phyloP scores from a whole-genome alignment of 2,888 invertebrate species.

The Melipona beecheii region DNA sequence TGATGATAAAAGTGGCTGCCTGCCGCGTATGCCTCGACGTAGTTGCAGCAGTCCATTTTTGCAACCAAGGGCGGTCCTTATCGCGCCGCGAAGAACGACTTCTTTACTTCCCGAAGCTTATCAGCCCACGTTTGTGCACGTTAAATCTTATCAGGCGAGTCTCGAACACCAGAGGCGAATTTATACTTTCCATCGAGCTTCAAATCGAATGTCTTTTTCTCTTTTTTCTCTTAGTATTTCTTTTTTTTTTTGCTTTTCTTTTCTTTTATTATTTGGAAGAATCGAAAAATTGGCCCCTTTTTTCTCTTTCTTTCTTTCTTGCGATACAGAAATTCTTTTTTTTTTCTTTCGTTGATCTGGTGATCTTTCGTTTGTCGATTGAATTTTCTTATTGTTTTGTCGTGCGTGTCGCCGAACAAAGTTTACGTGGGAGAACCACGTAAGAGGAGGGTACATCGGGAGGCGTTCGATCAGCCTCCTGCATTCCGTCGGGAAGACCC shows the following conservation, averaged over 20 bases:
- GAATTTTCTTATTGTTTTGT: slow-evolving; percentile 24
- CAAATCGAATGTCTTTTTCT: neutral
- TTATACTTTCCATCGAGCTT: neutral
- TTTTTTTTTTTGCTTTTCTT: neutral
- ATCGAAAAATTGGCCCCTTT: slow-evolving; percentile 46
- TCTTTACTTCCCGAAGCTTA: slow-evolving; percentile 31
- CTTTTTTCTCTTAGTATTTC: neutral
- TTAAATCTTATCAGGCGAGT: slow-evolving; percentile 21
- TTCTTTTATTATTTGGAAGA: slow-evolving; percentile 43
- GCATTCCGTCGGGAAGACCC: slow-evolving; percentile 69
- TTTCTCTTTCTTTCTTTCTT: neutral
- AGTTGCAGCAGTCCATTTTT: slow-evolving; percentile 82
- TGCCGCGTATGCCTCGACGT: slow-evolving; percentile 79
- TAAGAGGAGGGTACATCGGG: slow-evolving; percentile 51
- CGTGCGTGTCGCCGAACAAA: slow-evolving; percentile 44
- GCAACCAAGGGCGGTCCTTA: slow-evolving; percentile 37
- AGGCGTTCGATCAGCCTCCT: slow-evolving; percentile 66
- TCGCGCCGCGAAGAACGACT: slow-evolving; percentile 39
- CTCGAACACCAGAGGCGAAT: slow-evolving; percentile 15
- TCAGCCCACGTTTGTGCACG: slow-evolving; percentile 36
- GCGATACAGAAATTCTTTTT: neutral
- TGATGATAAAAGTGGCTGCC: slow-evolving; percentile 80
- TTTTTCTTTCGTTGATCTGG: neutral
- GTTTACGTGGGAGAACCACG: slow-evolving; percentile 54
- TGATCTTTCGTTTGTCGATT: slow-evolving; percentile 68